Base-by-base conservation (phyloP, 2,797 vertebrate species). In the Acipenser oxyrinchus region DNA sequence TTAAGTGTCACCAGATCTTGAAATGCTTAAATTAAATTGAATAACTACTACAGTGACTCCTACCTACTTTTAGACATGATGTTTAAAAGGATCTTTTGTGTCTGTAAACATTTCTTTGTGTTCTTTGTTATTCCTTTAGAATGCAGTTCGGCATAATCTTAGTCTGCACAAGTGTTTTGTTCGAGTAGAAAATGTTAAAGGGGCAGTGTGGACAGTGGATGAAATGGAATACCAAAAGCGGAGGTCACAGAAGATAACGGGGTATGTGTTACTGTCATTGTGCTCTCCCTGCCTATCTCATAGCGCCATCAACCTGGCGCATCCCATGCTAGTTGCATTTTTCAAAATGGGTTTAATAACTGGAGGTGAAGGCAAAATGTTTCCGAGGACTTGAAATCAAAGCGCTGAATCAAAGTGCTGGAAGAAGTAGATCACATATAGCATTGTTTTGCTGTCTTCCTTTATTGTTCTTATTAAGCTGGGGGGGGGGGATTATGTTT, bases 81-180 rank as follows among this genome's bases (percentile, higher is more conserved):
- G 3, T 37, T 37, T 37, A 37, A 37, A 37, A 37, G 50, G 49
- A 1, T 62, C 49, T 63, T 11, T 48, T 3, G 4, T 67, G 8
- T 62, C 7, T 66, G 51, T 73, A 55, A 10, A 55, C 6, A 6
- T 68, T 10, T 13, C 73, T 81, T 73, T 77, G 73, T 73, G 73
- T 67, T 67, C 74, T 79, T 76, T 79, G 70, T 87, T 74, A 88
- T 74, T 86, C 78, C 78, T 82, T 77, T 87, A 99, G 96, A 99
- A 99, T 75, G 96, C 96, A 62, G 96, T 99, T 69, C 94, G 96
- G 86, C 96, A 99, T 89, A 99, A 99, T 89, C 95, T 99, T 77
- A 99, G 96, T 80, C 93, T 99, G 89, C 96, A 98, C 92, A 99
- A 99, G 87, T 99, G 96, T 95, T 99, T 99, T 87, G 96, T 98